Evolutionary conservation across 2,113 vertebrate species (phyloP), one percentile per base, ranked within the genome.

Genomic region (Piaya cayana): DNA sequence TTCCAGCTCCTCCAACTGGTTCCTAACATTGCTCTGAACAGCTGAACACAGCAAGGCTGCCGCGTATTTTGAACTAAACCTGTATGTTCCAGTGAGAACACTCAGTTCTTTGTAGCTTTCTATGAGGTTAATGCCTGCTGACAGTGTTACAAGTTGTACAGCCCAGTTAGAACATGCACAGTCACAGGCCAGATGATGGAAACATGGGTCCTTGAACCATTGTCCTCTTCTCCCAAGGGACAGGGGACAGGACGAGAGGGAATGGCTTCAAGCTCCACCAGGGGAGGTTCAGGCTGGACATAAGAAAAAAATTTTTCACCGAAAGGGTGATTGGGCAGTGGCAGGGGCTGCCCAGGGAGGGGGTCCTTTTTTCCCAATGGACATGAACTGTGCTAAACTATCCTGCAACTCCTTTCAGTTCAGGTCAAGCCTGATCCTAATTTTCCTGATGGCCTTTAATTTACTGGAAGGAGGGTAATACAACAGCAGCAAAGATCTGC

Each of bases 21-120:
- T 75, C 9, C 1, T 29, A 50, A 8, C 36, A 6, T 37, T 45
- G 53, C 27, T 59, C 47, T 47, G 47, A 16, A 49, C 5, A 39
- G 37, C 23, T 60, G 42, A 50, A 30, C 22, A 30, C 50, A 58
- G 53, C 42, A 60, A 42, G 79, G n/a, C 27, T 47, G 53, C 59
- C 55, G 26, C 4, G 0, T 11, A 20, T 49, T 82, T 45, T 49
- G 39, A 47, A 53, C 12, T 26, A 49, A 80, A 55, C 34, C 42
- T 22, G 30, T 8, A 7, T 7, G 20, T 80, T 60, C 49, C 17
- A n/a, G 7, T 0, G 6, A 43, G 68, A 45, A 65, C 1, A 0
- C 25, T 34, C 37, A 25, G 23, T 80, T 82, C 56, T 60, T 60
- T 60, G 52, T 53, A 52, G 25, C 37, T 21, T 45, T 56, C 58